Percentiles rank a stretch among this genome's conserved stretches.
Evolutionary conservation across 2,888 invertebrate species (phyloP).

Genomic region (Rhodophaea formosa): DNA sequence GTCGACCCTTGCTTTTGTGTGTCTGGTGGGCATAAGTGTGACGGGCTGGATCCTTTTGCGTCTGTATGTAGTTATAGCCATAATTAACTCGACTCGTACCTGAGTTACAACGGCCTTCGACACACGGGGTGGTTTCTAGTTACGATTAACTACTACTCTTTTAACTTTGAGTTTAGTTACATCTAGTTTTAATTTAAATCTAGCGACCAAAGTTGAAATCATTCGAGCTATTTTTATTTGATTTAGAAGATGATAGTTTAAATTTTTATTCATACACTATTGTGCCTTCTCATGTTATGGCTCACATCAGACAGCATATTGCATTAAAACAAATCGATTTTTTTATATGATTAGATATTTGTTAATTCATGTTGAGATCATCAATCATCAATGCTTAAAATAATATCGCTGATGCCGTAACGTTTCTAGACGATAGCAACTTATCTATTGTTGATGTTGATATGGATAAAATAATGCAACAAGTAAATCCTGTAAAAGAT

Average conservation of each 20-base stretch:
- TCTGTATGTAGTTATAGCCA: slow-evolving; percentile 60
- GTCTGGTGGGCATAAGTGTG: slow-evolving; percentile 75
- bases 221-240: no score
- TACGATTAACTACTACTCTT: not conserved
- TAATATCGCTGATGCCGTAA: not conserved
- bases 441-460: not conserved
- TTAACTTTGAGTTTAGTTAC: no score
- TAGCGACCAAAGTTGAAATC: no score
- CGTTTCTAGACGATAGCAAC: not conserved
- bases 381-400: not conserved
- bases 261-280: no score
- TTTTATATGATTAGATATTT: not conserved
- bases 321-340: no score
- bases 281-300: no score
- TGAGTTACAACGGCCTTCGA: slow-evolving; percentile 54
- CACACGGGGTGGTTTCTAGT: slow-evolving; percentile 48
- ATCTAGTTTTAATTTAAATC: no score
- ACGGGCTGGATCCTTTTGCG: slow-evolving; percentile 74
- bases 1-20: slow-evolving; percentile 68
- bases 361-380: not conserved
- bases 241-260: no score
- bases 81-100: slow-evolving; percentile 74
- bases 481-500: slow-evolving; percentile 28
- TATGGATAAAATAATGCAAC: not conserved
- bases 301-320: no score